Base-by-base conservation (phyloP, 2,797 vertebrate species). In the Phataginus tetradactyla region DNA sequence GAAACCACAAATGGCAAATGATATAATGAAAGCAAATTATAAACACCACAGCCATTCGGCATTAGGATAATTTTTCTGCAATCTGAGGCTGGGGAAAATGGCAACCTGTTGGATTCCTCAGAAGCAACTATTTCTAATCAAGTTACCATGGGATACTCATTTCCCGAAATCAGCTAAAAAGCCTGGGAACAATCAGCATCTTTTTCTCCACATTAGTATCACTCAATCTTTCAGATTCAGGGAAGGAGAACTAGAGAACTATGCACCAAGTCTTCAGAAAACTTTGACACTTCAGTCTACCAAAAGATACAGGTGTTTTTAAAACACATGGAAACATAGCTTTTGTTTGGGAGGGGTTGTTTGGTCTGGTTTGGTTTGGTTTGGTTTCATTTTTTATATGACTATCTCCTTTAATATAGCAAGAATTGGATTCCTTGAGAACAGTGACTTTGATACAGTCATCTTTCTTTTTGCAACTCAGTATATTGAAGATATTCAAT, bases 401-500 rank as follows among this genome's bases (percentile, higher is more conserved):
- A 92, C 29, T 53, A 1, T 81, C 78, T 74, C 42, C 32, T 88
- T 95, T 18, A 27, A 14, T 75, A 32, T 49, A 83, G 42, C 14
- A 92, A 95, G 32, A 95, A 68, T 72, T 71, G 32, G 94, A 68
- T 72, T 71, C 34, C 51, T 86, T 71, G 15, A 94, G 29, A 92
- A 21, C 27, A 32, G 12, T 37, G 21, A 84, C 51, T 72, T 68
- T 69, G 14, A 45, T 55, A 71, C 27, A 81, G 63, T 39, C 37
- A 5, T 80, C n/a, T 88, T 96, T 79, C 32, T 9, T 92, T 81
- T 87, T 75, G 4, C 14, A 71, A 59, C 25, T 80, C 45, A 11
- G 14, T 37, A 59, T 86, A 45, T 34, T 63, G 89, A 96, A 84
- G 68, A 59, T 57, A 72, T 39, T 72, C 11, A 34, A 53, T 42